Percentiles rank a stretch among this genome's conserved stretches.
phyloP scores from a whole-genome alignment of 1,140 invertebrate genomes.

The Coenobita brevimanus region DNA sequence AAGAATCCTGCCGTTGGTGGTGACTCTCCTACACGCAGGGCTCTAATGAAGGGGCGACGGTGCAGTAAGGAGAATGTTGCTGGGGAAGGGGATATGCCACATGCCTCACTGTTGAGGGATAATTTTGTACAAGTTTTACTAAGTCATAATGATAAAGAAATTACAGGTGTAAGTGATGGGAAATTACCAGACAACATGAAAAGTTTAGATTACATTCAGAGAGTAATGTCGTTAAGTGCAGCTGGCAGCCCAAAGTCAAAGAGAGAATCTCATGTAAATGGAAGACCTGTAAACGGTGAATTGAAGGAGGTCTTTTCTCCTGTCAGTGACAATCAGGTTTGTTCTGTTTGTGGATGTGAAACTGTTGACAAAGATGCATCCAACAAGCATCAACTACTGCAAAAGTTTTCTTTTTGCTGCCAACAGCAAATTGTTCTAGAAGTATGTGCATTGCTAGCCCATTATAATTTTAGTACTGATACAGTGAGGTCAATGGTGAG shows the following conservation, averaged over 20 bases:
- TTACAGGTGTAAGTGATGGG: not conserved
- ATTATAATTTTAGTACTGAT: slow-evolving; percentile 49
- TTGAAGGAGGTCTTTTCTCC: not conserved
- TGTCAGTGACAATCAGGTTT: slow-evolving; percentile 10
- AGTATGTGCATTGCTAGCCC: slow-evolving; percentile 46
- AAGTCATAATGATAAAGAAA: slow-evolving; percentile 6
- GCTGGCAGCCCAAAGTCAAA: slow-evolving; percentile 1
- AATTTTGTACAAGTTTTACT: not conserved
- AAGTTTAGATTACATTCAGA: not conserved
- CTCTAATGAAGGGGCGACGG: not conserved
- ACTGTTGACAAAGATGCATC: slow-evolving; percentile 18
- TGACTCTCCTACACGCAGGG: not conserved
- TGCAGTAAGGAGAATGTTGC: slow-evolving; percentile 37
- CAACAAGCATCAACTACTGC: slow-evolving; percentile 33
- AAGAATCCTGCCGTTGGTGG: not conserved
- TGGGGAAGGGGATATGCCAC: not conserved
- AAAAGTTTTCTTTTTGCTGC: slow-evolving; percentile 39
- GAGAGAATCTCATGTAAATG: slow-evolving; percentile 27
- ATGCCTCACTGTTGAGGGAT: slow-evolving; percentile 14
- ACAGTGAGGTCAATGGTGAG: slow-evolving; percentile 36
- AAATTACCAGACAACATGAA: slow-evolving; percentile 27
- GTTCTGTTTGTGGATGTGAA: slow-evolving; percentile 40
- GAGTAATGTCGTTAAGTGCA: not conserved
- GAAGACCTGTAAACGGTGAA: slow-evolving; percentile 21
- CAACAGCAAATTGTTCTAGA: slow-evolving; percentile 50